Evolutionary conservation across 1,140 invertebrate genomes (phyloP).

Genomic region (Drosophila kohkoa): DNA sequence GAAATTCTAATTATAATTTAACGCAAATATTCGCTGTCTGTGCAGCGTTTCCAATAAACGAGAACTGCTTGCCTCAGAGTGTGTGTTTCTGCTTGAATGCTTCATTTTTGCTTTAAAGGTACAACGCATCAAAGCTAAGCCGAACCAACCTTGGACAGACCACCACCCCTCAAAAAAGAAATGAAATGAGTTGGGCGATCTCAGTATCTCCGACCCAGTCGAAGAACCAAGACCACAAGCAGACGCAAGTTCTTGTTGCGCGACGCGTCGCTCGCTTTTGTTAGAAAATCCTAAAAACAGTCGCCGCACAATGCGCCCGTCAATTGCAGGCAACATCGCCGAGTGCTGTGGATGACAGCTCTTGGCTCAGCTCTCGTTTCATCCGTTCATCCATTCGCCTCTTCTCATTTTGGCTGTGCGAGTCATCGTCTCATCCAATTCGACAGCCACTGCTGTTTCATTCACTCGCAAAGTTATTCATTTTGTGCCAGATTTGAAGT

Average conservation of each 20-base stretch:
- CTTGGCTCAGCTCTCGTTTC: slow-evolving; percentile 38
- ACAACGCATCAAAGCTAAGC: slow-evolving; percentile 33
- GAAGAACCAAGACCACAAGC: slow-evolving; percentile 5
- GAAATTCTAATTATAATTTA: slow-evolving; percentile 84
- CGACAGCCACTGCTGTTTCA: slow-evolving; percentile 37
- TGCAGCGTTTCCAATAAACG: background rate
- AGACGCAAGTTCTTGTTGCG: slow-evolving; percentile 64
- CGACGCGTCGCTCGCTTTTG: slow-evolving; percentile 61
- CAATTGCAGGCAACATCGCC: slow-evolving; percentile 68
- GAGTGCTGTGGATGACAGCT: slow-evolving; percentile 68
- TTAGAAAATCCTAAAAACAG: slow-evolving; percentile 75
- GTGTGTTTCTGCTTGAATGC: slow-evolving; percentile 52
- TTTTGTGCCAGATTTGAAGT: slow-evolving; percentile 73
- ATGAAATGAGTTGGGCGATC: slow-evolving; percentile 23
- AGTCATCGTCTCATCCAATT: slow-evolving; percentile 38
- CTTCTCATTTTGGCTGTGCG: slow-evolving; percentile 25
- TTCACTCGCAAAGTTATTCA: slow-evolving; percentile 69
- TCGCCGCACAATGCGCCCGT: slow-evolving; percentile 75
- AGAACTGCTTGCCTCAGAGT: slow-evolving; percentile 22
- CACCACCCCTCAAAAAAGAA: slow-evolving; percentile 36
- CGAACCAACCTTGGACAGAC: slow-evolving; percentile 55
- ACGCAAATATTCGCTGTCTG: slow-evolving; percentile 76
- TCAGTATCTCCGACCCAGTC: slow-evolving; percentile 5
- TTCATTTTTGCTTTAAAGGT: slow-evolving; percentile 69
- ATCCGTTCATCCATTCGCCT: background rate